A percentile compares a stretch with the other conserved stretches of the same genome.
These are phyloP conservation scores for Gopherus evgoodei DNA, from an alignment of 2,113 vertebrate species.

Conservation along the genomic window DNA sequence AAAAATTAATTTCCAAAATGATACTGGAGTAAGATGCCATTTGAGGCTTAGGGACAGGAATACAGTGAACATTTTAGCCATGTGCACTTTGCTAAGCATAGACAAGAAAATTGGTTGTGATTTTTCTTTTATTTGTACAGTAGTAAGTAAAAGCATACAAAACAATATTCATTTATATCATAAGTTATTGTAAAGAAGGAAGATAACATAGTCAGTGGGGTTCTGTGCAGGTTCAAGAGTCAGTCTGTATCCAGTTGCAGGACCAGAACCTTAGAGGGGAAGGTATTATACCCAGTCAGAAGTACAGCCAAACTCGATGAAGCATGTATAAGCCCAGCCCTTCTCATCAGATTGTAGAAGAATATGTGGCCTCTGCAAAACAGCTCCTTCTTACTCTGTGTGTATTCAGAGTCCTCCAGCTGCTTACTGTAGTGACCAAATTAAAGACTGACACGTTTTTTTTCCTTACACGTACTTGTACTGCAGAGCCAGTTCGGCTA, in stretches of 20 bases:
- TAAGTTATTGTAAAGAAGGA: neutral
- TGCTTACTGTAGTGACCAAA: neutral
- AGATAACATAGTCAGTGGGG: rapidly evolving
- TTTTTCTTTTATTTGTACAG: neutral
- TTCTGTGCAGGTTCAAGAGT: neutral
- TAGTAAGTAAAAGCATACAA: neutral
- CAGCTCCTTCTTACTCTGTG: neutral
- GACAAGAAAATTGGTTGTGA: neutral
- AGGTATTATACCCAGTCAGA: neutral
- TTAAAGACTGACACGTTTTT: neutral
- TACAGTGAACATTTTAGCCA: neutral
- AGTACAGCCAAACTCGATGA: neutral
- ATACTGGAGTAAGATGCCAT: conserved; percentile 7
- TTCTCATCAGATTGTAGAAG: neutral
- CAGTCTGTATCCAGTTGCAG: neutral
- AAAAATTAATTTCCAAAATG: conserved; percentile 14
- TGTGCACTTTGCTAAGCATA: conserved; percentile 6
- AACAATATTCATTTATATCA: neutral
- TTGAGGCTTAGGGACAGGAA: neutral
- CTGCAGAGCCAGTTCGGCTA: neutral
- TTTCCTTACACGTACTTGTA: neutral
- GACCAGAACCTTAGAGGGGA: neutral
- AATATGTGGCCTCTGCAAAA: neutral
- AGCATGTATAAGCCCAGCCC: neutral
- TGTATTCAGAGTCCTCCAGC: neutral